Evolutionary conservation across 1,140 invertebrate genomes (phyloP).

Genomic region (Eriocheir sinensis): DNA sequence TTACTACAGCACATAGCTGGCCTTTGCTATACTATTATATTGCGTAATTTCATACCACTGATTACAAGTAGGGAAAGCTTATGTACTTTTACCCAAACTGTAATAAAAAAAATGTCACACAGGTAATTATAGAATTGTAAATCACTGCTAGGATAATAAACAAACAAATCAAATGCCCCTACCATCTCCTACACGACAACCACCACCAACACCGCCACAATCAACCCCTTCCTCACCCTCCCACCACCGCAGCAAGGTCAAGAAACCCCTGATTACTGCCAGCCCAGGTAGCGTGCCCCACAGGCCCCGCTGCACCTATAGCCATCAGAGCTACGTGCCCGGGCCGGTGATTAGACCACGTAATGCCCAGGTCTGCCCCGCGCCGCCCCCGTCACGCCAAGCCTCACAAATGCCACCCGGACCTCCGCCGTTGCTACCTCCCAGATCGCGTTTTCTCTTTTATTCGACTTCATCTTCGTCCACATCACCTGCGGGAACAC

Average conservation of each 20-base stretch:
- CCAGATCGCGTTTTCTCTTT: background rate
- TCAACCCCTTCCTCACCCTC: background rate
- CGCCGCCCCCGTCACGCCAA: conserved; percentile 26
- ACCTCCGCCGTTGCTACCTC: background rate
- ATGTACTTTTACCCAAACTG: too few relatives aligned
- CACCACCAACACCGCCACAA: conserved; percentile 43
- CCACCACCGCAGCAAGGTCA: conserved; percentile 15
- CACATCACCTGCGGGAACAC: background rate
- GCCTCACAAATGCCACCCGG: conserved; percentile 17
- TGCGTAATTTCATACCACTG: too few relatives aligned
- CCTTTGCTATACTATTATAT: too few relatives aligned
- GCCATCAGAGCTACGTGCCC: conserved; percentile 41
- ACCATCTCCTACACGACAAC: background rate
- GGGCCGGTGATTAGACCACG: conserved; percentile 43
- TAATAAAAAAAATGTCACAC: too few relatives aligned
- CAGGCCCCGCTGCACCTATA: conserved; percentile 41
- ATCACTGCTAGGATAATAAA: too few relatives aligned
- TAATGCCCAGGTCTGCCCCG: conserved; percentile 45
- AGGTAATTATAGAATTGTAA: too few relatives aligned
- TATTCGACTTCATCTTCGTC: background rate
- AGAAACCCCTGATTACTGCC: conserved; percentile 56
- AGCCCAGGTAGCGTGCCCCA: conserved; percentile 53
- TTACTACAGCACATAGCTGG: too few relatives aligned
- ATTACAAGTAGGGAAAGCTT: too few relatives aligned
- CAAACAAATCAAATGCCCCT: background rate